A percentile compares a stretch with the other conserved stretches of the same genome.
Evolutionary conservation across 2,888 invertebrate genomes (phyloP).

Genomic region (Apodemia hepburni): DNA sequence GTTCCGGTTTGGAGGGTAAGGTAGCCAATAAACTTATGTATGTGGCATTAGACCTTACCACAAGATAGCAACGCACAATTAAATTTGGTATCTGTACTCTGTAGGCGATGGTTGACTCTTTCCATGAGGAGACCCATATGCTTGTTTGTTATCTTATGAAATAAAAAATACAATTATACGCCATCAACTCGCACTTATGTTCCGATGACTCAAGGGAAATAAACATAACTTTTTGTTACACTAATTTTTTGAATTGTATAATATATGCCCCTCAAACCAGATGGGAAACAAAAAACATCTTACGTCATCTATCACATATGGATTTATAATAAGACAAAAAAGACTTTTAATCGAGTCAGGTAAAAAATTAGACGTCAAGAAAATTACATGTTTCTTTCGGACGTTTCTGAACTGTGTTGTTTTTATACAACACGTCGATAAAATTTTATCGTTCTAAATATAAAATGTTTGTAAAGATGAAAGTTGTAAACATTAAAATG

Average conservation of each 20-base stretch:
- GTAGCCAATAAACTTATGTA: too few species aligned
- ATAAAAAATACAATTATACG: background rate
- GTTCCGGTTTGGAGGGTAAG: too few species aligned
- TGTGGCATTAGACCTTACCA: too few species aligned
- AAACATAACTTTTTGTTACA: background rate
- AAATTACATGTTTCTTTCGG: background rate
- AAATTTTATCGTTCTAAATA: background rate
- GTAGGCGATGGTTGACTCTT: too few species aligned
- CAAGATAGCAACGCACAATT: too few species aligned
- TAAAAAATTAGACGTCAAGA: constrained; percentile 6
- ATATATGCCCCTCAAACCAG: constrained; percentile 4
- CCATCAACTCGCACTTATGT: background rate
- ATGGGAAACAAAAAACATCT: constrained; percentile 5
- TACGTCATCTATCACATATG: constrained; percentile 9
- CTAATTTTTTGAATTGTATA: background rate
- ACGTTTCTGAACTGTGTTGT: background rate
- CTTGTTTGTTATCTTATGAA: too few species aligned
- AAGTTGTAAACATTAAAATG: background rate
- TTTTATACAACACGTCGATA: background rate
- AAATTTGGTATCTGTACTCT: too few species aligned
- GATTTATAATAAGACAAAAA: constrained; percentile 15
- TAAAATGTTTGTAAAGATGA: background rate
- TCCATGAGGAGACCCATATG: too few species aligned
- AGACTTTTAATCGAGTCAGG: background rate
- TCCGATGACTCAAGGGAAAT: constrained; percentile 7